Base-by-base conservation (phyloP, 2,888 invertebrate genomes). In the Onchidella celtica region DNA sequence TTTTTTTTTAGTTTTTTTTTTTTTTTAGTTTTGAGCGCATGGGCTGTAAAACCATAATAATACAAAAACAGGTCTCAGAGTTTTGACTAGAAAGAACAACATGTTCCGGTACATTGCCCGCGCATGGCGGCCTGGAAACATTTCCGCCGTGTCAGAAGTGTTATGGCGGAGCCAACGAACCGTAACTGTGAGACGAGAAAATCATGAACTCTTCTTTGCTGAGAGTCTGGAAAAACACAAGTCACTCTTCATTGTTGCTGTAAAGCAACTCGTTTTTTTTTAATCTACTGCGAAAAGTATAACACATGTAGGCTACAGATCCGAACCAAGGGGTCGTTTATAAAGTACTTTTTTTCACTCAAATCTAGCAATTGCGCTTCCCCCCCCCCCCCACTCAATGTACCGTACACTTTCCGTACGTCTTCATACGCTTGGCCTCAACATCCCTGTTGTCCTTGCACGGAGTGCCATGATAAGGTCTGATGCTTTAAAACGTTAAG, bases 21-120 rank as follows among this genome's bases (percentile, higher is more conserved):
- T 11, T 17, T 47, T 47, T 11, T 17, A 6, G 17, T 47, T 29
- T 32, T 21, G 38, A 38, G 61, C 2, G 14, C 61, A 38, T 29
- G n/a, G 34, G 24, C 3, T 59, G 72, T 57, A 61, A 74, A 32
- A 27, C 38, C 74, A 61, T 74, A 24, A 72, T 27, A 47, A 73
- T 27, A 3, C 59, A 1, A 61, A 74, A 14, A 27, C 14, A 27
- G 69, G n/a, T 61, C 34, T 32, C n/a, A n/a, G n/a, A 21, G 63
- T 63, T 61, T 63, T 74, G 74, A 74, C 63, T 74, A 2, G 38
- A 4, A 38, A 14, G 17, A 36, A 27, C 61, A 74, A 63, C 74
- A 74, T 1, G 74, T 74, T 74, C 74, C 74, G 74, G n/a, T 14
- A 74, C 74, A 74, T 63, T 74, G 38, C 74, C 21, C 40, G 27